A percentile compares a stretch with the other conserved stretches of the same genome.
These are phyloP conservation scores for Scopus umbretta DNA, from an alignment of 2,113 vertebrate genomes.

Conservation along the genomic window DNA sequence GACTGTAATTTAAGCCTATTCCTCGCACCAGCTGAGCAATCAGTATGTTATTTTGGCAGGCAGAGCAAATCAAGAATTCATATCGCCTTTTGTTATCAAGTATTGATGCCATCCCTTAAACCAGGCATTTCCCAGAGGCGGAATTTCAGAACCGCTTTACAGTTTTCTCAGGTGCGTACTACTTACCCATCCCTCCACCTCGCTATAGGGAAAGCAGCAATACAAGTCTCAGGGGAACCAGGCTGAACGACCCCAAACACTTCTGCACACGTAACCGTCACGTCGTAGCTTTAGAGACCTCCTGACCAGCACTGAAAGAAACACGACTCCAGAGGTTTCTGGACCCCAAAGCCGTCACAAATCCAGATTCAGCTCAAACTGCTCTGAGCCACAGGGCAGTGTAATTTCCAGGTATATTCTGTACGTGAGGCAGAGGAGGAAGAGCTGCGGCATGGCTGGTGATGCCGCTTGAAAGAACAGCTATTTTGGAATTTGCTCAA, in stretches of 20 bases:
- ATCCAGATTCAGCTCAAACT: not conserved
- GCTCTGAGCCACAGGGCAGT: not conserved
- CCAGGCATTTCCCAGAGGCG: not conserved
- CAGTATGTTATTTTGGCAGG: not conserved
- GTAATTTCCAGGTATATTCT: not conserved
- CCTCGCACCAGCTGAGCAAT: not conserved
- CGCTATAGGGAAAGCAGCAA: not conserved
- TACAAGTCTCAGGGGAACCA: not conserved
- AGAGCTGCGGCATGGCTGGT: not conserved
- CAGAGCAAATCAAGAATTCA: not conserved
- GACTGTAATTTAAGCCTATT: not conserved
- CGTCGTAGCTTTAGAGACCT: not conserved
- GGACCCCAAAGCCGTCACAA: not conserved
- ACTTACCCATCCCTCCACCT: not conserved
- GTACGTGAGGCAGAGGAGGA: not conserved
- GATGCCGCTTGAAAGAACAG: not conserved
- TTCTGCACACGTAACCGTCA: not conserved
- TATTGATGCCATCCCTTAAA: not conserved
- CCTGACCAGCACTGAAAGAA: not conserved
- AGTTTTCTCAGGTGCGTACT: not conserved
- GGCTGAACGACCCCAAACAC: not conserved
- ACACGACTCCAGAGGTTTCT: not conserved
- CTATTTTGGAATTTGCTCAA: not conserved
- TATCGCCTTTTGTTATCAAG: not conserved
- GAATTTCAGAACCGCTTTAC: not conserved